Conservation (phyloP, 2,113 vertebrate genomes). For the Alligator mississippiensis region DNA sequence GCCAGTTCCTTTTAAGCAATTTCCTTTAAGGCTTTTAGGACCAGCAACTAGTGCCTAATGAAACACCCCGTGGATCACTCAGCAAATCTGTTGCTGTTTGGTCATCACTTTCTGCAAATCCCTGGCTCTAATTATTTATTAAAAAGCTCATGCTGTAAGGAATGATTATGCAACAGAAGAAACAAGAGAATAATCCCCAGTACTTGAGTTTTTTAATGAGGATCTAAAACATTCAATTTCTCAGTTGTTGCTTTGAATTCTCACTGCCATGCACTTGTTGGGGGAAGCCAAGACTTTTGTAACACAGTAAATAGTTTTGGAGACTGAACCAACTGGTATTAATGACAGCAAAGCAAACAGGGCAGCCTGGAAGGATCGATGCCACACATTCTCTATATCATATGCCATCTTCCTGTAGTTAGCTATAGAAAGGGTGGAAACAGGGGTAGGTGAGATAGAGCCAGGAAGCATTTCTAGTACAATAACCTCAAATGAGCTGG, state of each 20-base stretch:
- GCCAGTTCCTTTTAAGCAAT: background rate
- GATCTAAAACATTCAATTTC: background rate
- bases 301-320: background rate
- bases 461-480: background rate
- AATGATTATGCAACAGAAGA: conserved; percentile 47
- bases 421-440: background rate
- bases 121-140: conserved; percentile 61
- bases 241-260: background rate
- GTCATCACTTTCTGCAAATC: conserved; percentile 13
- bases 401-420: background rate
- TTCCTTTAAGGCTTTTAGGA: background rate
- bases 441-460: background rate
- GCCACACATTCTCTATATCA: background rate
- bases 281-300: background rate
- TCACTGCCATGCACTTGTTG: background rate
- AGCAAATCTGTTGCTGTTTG: conserved; percentile 19
- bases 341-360: background rate
- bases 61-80: background rate
- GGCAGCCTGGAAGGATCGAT: rapidly evolving
- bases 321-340: background rate
- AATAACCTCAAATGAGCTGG: background rate
- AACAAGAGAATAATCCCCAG: background rate
- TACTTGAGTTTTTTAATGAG: background rate
- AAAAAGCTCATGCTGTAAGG: conserved; percentile 32
- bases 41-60: background rate